Evolutionary conservation across 2,888 invertebrate genomes (phyloP).

Genomic region (Nephrotoma guestfalica): DNA sequence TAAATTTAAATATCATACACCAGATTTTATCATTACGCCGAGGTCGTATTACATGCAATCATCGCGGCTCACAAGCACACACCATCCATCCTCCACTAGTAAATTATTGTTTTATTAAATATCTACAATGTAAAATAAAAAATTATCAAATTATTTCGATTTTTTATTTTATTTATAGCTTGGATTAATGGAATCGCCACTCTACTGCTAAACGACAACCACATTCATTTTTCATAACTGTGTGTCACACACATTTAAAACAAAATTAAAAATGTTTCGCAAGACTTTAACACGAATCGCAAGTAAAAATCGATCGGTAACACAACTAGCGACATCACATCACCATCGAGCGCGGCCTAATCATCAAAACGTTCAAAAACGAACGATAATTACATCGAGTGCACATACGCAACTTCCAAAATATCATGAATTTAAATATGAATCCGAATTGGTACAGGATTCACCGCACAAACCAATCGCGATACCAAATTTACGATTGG

Average conservation of each 20-base stretch:
- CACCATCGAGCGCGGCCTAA: neutral
- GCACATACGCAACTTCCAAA: neutral
- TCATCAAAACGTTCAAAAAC: neutral
- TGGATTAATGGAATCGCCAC: neutral
- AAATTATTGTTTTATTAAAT: neutral
- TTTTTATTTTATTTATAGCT: neutral
- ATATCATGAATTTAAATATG: conserved; percentile 11
- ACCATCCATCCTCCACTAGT: neutral
- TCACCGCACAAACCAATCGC: conserved; percentile 39
- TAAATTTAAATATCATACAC: neutral
- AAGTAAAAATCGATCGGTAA: neutral
- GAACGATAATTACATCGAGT: neutral
- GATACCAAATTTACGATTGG: conserved; percentile 38
- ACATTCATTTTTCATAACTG: neutral
- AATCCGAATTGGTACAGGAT: conserved; percentile 25
- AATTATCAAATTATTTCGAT: neutral
- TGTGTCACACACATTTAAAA: neutral
- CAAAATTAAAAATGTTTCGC: neutral
- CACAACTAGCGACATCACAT: neutral
- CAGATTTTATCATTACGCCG: neutral
- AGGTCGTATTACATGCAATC: neutral
- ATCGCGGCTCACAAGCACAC: neutral
- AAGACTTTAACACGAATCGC: neutral
- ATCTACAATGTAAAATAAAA: neutral
- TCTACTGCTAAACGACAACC: neutral